These are phyloP conservation scores for Macrostomum cliftonense DNA, from an alignment of 2,888 invertebrate species.

Conservation along the genomic window DNA sequence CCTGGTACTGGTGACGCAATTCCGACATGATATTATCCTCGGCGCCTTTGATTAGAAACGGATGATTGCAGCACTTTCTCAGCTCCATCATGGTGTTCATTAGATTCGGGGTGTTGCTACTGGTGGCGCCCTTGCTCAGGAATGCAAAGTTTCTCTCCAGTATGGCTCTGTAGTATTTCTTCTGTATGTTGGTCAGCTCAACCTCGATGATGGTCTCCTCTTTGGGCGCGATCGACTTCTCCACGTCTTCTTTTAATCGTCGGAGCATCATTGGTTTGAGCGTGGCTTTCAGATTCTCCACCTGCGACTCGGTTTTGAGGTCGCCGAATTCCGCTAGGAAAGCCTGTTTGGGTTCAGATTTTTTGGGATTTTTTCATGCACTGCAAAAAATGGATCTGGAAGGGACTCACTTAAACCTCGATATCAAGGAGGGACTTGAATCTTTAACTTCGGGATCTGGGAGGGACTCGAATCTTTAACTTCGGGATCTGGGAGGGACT, in stretches of 20 bases:
- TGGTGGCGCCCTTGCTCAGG: conserved; percentile 51
- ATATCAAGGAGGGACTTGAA: too few species aligned
- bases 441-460: too few species aligned
- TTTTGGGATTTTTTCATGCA: conserved; percentile 79
- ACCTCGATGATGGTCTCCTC: conserved; percentile 92
- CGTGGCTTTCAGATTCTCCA: conserved; percentile 39
- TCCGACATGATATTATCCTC: conserved; percentile 41
- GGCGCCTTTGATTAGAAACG: conserved; percentile 82
- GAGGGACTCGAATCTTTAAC: too few species aligned
- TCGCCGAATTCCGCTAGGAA: conserved; percentile 94
- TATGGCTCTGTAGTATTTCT: conserved; percentile 97
- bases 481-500: too few species aligned
- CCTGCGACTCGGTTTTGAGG: conserved; percentile 79
- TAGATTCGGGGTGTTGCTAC: conserved; percentile 35
- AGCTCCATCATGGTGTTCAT: conserved; percentile 99
- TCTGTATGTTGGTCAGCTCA: conserved; percentile 79
- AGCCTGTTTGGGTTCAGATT: conserved; percentile 67
- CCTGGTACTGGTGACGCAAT: too few species aligned
- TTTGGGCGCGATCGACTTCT: conserved; percentile 90
- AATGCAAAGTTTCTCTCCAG: conserved; percentile 92
- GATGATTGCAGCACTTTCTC: conserved; percentile 96
- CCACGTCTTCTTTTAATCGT: conserved; percentile 91
- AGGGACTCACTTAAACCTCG: too few species aligned
- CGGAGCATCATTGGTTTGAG: conserved; percentile 80
- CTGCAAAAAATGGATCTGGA: too few species aligned